Evolutionary conservation across 2,888 invertebrate species (phyloP).

Genomic region (Ametastegia equiseti): DNA sequence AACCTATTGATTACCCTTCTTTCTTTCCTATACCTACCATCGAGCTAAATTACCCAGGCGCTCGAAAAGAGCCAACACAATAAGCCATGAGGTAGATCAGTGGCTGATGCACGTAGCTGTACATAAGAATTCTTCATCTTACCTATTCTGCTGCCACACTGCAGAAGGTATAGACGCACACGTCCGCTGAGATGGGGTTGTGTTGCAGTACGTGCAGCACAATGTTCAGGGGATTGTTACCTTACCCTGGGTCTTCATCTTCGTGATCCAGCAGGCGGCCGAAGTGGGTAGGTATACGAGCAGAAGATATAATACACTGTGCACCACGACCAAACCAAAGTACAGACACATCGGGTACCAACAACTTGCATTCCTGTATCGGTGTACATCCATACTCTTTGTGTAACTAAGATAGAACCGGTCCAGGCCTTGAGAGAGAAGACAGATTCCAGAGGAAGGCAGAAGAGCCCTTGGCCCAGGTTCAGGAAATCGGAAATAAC

Average conservation of each 20-base stretch:
- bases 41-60: slow-evolving; percentile 37
- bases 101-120: not conserved
- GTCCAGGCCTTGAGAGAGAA: not conserved
- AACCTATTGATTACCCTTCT: slow-evolving; percentile 47
- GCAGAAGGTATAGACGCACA: not conserved
- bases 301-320: not conserved
- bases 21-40: too few relatives aligned
- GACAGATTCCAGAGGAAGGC: not conserved
- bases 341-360: not conserved
- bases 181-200: not conserved
- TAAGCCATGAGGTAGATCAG: slow-evolving; percentile 39
- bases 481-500: slow-evolving; percentile 14
- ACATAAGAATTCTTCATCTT: too few relatives aligned
- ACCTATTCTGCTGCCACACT: not conserved
- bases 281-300: too few relatives aligned
- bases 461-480: not conserved
- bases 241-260: slow-evolving; percentile 26
- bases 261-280: not conserved
- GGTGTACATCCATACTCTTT: not conserved
- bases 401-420: slow-evolving; percentile 27
- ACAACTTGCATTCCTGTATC: not conserved
- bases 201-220: not conserved
- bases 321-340: too few relatives aligned
- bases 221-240: slow-evolving; percentile 23
- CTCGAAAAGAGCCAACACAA: slow-evolving; percentile 26